These are phyloP conservation scores for Desmophyllum pertusum DNA, from an alignment of 92 coral and sea anemone genomes.

Conservation along the genomic window DNA sequence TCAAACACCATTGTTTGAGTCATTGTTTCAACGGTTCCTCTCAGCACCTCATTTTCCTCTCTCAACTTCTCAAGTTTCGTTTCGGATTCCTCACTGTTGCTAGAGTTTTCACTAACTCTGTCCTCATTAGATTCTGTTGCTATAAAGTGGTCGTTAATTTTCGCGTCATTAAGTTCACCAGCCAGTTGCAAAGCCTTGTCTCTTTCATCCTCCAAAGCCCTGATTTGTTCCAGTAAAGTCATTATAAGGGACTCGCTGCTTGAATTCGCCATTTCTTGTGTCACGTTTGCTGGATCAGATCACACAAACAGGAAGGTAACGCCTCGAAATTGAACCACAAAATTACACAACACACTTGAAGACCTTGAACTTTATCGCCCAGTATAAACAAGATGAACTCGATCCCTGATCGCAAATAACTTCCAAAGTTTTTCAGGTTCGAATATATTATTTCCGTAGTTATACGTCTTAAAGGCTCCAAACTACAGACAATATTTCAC, in stretches of 20 bases:
- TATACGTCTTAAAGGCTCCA: background rate
- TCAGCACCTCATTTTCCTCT: slow-evolving; percentile 34
- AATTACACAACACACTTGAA: background rate
- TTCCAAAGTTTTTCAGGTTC: background rate
- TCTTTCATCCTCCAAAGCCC: slow-evolving; percentile 79
- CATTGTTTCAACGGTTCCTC: slow-evolving; percentile 52
- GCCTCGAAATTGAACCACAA: background rate
- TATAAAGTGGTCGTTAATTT: slow-evolving; percentile 12
- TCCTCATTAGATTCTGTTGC: slow-evolving; percentile 2
- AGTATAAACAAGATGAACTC: background rate
- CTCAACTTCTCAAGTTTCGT: slow-evolving; percentile 23
- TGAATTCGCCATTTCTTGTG: slow-evolving; percentile 59
- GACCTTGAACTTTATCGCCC: background rate
- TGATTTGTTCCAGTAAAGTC: slow-evolving; percentile 81
- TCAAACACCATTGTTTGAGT: slow-evolving; percentile 54
- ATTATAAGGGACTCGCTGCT: slow-evolving; percentile 81
- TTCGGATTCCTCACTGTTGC: slow-evolving; percentile 32
- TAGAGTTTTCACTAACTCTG: slow-evolving; percentile 3
- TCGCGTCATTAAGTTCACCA: slow-evolving; percentile 49
- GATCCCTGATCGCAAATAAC: background rate
- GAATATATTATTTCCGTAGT: background rate
- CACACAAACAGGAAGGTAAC: background rate
- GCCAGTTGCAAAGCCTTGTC: slow-evolving; percentile 78
- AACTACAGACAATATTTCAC: background rate
- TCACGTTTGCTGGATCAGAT: background rate